Conservation (phyloP, 2,888 invertebrate genomes). For the Chydorus sphaericus region DNA sequence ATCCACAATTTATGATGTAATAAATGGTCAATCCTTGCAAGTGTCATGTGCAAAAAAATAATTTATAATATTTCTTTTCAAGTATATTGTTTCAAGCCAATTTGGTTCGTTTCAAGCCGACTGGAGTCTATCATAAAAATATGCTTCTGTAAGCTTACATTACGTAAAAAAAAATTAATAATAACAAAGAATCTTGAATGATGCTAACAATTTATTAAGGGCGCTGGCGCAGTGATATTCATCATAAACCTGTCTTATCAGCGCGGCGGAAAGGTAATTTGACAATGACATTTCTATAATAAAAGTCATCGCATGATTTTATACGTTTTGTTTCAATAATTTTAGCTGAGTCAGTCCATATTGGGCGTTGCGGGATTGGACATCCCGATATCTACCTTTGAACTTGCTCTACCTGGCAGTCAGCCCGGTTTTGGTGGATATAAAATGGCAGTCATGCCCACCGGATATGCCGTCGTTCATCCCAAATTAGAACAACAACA, state of each 20-base stretch:
- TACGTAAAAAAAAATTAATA: not conserved
- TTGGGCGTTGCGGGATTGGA: conserved; percentile 36
- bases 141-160: conserved; percentile 22
- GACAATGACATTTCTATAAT: not conserved
- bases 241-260: conserved; percentile 31
- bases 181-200: too few relatives aligned
- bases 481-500: conserved; percentile 27
- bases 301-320: not conserved
- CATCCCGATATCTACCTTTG: conserved; percentile 29
- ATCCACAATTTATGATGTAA: too few relatives aligned
- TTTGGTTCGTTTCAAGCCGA: conserved; percentile 19
- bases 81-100: conserved; percentile 24
- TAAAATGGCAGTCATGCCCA: conserved; percentile 33
- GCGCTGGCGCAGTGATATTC: conserved; percentile 32
- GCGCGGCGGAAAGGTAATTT: not conserved
- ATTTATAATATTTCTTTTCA: too few relatives aligned
- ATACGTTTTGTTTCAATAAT: not conserved
- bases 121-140: conserved; percentile 24
- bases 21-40: too few relatives aligned
- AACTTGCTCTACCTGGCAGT: conserved; percentile 25
- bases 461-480: conserved; percentile 34
- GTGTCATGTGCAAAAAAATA: too few relatives aligned
- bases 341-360: conserved; percentile 30
- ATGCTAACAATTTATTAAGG: too few relatives aligned
- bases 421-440: conserved; percentile 34